Base-by-base conservation (phyloP, 2,113 vertebrate species). In the Channa argus region DNA sequence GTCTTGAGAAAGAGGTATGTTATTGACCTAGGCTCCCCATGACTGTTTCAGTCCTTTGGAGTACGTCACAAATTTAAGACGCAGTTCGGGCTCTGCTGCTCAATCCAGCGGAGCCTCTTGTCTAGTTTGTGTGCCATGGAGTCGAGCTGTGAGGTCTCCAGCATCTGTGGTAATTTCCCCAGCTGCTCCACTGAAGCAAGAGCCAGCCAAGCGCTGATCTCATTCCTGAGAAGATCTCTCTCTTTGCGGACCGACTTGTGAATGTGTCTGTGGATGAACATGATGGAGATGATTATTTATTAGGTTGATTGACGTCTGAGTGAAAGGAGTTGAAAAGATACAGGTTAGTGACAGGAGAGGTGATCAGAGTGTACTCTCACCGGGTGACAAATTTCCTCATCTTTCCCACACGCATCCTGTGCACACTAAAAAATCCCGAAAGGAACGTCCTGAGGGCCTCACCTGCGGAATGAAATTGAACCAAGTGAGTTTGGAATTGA, bases 171-270 rank as follows among this genome's bases (percentile, higher is more conserved):
- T 13, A 94, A 43, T 2, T 52, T 56, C 10, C 37, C 79, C 50
- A 92, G 74, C 53, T 83, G 51, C 37, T 72, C 51, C 5, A 8
- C 5, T 0, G 67, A 10, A 41, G 75, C 67, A 5, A 69, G 7
- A 14, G 53, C 12, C 52, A 91, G 8, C 92, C 92, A 92, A 0
- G 24, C 6, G 45, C 0, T 64, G 72, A 93, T 82, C 3, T n/a
- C 7, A 5, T 60, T 9, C 58, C 64, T 11, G 3, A 89, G 50
- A 56, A 7, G 3, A 7, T 4, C 71, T 51, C 71, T 83, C 14
- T 76, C 13, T 33, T 2, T 59, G 33, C 36, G 12, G 0, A 15
- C 15, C 0, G 66, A 4, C 5, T 4, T 72, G 0, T 12, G 3
- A 0, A 77, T 49, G 52, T 63, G n/a, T 50, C 85, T 91, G 75